phyloP scores from a whole-genome alignment of 2,113 vertebrate species.

The Ceratotherium simum region DNA sequence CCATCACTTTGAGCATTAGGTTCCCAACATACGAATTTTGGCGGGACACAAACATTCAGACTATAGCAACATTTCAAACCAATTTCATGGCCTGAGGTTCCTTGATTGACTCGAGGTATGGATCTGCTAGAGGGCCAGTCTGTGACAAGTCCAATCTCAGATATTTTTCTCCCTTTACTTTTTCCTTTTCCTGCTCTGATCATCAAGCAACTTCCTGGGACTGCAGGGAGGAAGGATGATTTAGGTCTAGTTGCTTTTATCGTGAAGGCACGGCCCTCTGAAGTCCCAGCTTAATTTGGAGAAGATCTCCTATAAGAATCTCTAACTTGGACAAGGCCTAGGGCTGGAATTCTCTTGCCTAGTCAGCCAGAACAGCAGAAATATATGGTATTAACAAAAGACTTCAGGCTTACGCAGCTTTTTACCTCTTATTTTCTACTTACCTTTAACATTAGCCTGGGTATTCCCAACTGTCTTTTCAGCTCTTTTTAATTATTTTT shows the following conservation, averaged over 20 bases:
- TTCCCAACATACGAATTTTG: not conserved
- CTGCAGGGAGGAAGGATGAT: not conserved
- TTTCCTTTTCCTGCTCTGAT: not conserved
- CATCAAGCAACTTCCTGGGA: not conserved
- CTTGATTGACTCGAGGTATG: not conserved
- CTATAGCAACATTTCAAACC: not conserved
- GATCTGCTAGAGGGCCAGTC: not conserved
- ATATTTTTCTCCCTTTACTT: not conserved
- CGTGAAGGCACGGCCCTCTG: not conserved
- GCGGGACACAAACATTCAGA: not conserved
- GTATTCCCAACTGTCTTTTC: not conserved
- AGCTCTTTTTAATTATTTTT: not conserved
- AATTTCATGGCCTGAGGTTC: not conserved
- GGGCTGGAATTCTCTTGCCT: not conserved
- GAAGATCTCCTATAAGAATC: not conserved
- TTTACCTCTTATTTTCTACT: not conserved
- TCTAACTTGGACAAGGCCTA: not conserved
- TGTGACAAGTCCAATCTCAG: not conserved
- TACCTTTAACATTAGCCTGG: not conserved
- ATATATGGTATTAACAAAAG: not conserved
- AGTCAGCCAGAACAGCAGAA: not conserved
- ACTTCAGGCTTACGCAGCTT: not conserved
- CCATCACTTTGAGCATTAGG: not conserved
- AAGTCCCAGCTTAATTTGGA: not conserved
- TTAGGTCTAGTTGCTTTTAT: not conserved